A percentile compares a stretch with the other conserved stretches of the same genome.
Evolutionary conservation across 2,113 vertebrate species (phyloP).

Genomic region (Amazona guildingii): DNA sequence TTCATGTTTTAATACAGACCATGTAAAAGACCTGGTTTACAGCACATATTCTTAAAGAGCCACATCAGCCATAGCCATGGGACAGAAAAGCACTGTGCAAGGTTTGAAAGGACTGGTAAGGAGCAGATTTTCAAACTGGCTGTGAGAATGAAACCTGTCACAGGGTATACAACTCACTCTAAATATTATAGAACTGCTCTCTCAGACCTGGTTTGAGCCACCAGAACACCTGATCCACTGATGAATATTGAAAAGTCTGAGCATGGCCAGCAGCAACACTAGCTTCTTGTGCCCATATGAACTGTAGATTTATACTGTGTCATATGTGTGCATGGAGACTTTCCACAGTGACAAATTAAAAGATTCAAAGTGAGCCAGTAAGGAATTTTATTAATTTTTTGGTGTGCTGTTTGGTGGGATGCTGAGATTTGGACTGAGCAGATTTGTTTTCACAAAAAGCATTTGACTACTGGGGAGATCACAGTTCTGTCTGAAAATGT

Average conservation of each 20-base stretch:
- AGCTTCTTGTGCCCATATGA: neutral
- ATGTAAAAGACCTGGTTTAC: neutral
- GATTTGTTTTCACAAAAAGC: neutral
- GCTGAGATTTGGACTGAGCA: neutral
- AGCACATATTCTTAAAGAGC: neutral
- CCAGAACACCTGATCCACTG: neutral
- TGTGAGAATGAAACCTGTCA: neutral
- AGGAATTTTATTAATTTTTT: neutral
- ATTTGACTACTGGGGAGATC: neutral
- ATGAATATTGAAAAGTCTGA: neutral
- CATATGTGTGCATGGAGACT: neutral
- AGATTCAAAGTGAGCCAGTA: neutral
- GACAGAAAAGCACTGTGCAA: rapidly evolving
- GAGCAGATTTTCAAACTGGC: neutral
- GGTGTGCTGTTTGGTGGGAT: neutral
- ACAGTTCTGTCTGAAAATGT: neutral
- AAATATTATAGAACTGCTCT: neutral
- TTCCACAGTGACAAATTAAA: neutral
- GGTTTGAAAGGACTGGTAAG: neutral
- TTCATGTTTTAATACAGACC: neutral
- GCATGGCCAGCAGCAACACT: neutral
- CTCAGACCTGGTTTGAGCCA: neutral
- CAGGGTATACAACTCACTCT: neutral
- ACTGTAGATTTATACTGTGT: neutral
- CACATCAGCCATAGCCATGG: neutral